Conservation (phyloP, 1,140 invertebrate genomes). For the Latrodectus geometricus region DNA sequence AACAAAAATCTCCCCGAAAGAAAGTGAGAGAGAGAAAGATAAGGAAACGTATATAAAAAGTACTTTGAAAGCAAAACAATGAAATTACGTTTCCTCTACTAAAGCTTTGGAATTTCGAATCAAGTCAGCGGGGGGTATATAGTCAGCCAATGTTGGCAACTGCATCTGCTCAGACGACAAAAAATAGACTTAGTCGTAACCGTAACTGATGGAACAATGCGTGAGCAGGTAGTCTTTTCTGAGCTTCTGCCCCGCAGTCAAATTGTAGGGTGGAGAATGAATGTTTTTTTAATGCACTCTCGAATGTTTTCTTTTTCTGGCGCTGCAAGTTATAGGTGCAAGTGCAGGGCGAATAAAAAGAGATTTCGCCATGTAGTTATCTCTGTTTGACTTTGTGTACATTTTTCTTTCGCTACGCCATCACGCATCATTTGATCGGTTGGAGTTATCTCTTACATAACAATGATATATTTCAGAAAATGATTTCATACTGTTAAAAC, state of each 20-base stretch:
- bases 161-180: constrained; percentile 18
- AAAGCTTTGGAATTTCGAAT: constrained; percentile 27
- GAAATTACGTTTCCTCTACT: constrained; percentile 11
- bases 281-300: constrained; percentile 20
- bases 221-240: constrained; percentile 42
- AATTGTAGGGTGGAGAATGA: background rate
- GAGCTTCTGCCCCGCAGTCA: background rate
- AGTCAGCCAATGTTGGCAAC: constrained; percentile 30
- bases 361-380: background rate
- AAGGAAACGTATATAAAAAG: too few relatives aligned
- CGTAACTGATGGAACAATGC: constrained; percentile 41
- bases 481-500: too few relatives aligned
- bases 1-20: background rate
- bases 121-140: constrained; percentile 44
- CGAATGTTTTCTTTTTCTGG: constrained; percentile 22
- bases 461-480: too few relatives aligned
- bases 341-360: background rate
- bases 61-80: background rate
- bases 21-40: background rate
- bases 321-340: constrained; percentile 14
- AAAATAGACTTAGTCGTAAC: constrained; percentile 48
- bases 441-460: too few relatives aligned
- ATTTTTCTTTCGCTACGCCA: too few relatives aligned
- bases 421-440: too few relatives aligned
- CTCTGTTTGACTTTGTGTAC: too few relatives aligned